These are phyloP conservation scores for Petroica traversi DNA, from an alignment of 2,113 vertebrate genomes.

Conservation along the genomic window DNA sequence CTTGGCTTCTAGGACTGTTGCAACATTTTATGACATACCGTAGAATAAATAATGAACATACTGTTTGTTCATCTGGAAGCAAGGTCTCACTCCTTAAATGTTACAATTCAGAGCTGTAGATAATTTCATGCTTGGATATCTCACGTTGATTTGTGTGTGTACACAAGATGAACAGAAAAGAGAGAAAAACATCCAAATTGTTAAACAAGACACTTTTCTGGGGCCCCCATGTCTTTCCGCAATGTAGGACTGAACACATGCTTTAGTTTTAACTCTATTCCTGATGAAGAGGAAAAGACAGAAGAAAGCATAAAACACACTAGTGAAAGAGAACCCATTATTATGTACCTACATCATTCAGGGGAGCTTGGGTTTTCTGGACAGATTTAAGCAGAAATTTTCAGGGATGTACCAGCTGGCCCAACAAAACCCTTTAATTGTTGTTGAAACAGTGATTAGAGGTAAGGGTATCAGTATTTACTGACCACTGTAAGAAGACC, in stretches of 20 bases:
- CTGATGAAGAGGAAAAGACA: neutral
- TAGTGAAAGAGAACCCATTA: neutral
- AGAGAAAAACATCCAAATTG: neutral
- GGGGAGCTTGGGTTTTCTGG: neutral
- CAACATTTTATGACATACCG: neutral
- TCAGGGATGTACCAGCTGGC: neutral
- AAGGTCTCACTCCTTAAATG: neutral
- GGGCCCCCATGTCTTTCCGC: neutral
- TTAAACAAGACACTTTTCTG: neutral
- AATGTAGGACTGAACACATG: neutral
- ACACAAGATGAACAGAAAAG: neutral
- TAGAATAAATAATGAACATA: neutral
- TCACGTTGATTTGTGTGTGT: neutral
- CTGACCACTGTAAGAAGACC: accelerated
- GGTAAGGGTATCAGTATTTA: neutral
- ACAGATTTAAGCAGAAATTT: neutral
- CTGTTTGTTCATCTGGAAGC: neutral
- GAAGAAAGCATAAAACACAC: accelerated
- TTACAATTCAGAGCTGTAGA: neutral
- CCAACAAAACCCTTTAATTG: neutral
- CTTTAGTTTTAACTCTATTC: neutral
- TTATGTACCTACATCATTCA: neutral
- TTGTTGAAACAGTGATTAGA: neutral
- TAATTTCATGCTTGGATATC: neutral
- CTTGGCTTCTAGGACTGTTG: neutral